Base-by-base conservation (phyloP, 2,888 invertebrate species). In the Oxytorus armatus region DNA sequence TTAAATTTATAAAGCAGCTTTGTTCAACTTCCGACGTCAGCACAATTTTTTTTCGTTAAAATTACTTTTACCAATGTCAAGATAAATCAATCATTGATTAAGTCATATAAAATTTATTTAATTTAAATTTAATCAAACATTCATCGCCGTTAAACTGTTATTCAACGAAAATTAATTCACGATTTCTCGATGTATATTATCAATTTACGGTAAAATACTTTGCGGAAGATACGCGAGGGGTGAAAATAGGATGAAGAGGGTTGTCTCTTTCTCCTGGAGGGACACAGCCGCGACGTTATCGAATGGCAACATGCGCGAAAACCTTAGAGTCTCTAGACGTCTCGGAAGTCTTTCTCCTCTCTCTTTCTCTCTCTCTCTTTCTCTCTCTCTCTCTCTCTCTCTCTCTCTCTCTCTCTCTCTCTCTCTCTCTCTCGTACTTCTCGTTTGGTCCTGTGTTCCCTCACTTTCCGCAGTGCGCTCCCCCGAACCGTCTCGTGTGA, bases 251-350 rank as follows among this genome's bases (percentile, higher is more conserved):
- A 55, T 61, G 10, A 25, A 36, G 39, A 53, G 42, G 65, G 69
- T 77, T 68, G 61, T 53, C 65, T 70, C 66, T 61, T 59, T 25
- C 42, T 55, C 55, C 77, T 79, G 74, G 16, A 66, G 77, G 77
- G 82, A 82, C 49, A 70, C n/a, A n/a, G n/a, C 49, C 51, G 53
- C 65, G 82, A 85, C 84, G 84, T 87, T 87, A 86, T 86, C 87
- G 78, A 84, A 83, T 85, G 85, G 86, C 72, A 83, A 83, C 86
- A 84, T 85, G 83, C 82, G 81, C 53, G 73, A 55, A 73, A 73
- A 69, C 47, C 68, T 23, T 21, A 44, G 49, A 59, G 8, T 73
- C 39, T 44, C 51, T 29, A 36, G 51, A 53, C 63, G 29, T 42
- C 53, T 39, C 21, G 61, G 42, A 70, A 53, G 63, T 69, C 36